These are phyloP conservation scores for Coelopa pilipes DNA, from an alignment of 2,888 invertebrate genomes.

Conservation along the genomic window DNA sequence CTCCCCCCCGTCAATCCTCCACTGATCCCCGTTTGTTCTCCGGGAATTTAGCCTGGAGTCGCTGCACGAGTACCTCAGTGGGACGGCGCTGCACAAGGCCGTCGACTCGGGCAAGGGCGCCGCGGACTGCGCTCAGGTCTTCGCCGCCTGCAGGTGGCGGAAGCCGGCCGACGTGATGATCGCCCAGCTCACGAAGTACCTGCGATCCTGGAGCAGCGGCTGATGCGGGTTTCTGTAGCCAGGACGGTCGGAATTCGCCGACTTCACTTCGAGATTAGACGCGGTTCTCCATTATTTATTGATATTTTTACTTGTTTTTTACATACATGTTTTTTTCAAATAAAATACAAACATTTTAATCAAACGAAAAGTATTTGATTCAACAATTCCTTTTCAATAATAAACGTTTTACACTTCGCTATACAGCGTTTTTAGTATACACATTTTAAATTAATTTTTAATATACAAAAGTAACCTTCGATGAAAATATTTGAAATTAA, in stretches of 20 bases:
- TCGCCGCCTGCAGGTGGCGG: slow-evolving; percentile 67
- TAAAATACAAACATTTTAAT: not conserved
- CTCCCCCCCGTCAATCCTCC: not conserved
- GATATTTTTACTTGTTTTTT: too few relatives aligned
- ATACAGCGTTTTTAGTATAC: too few relatives aligned
- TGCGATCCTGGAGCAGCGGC: slow-evolving; percentile 34
- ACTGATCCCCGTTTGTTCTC: slow-evolving; percentile 1
- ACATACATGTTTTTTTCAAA: not conserved
- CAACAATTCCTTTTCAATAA: too few relatives aligned
- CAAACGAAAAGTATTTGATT: not conserved
- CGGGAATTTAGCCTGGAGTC: slow-evolving; percentile 56
- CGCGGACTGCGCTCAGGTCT: slow-evolving; percentile 64
- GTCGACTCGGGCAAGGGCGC: slow-evolving; percentile 66
- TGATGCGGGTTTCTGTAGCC: not conserved
- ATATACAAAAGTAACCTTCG: too few relatives aligned
- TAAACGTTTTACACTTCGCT: too few relatives aligned
- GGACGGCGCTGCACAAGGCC: slow-evolving; percentile 70
- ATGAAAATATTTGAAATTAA: too few relatives aligned
- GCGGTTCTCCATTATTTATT: too few relatives aligned
- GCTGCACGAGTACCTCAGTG: slow-evolving; percentile 66
- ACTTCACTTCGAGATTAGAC: not conserved
- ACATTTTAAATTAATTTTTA: too few relatives aligned
- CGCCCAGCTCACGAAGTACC: slow-evolving; percentile 41
- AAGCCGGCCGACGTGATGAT: slow-evolving; percentile 43
- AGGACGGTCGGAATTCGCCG: too few relatives aligned